phyloP scores from a whole-genome alignment of 2,888 invertebrate species.

The Tachina fera region DNA sequence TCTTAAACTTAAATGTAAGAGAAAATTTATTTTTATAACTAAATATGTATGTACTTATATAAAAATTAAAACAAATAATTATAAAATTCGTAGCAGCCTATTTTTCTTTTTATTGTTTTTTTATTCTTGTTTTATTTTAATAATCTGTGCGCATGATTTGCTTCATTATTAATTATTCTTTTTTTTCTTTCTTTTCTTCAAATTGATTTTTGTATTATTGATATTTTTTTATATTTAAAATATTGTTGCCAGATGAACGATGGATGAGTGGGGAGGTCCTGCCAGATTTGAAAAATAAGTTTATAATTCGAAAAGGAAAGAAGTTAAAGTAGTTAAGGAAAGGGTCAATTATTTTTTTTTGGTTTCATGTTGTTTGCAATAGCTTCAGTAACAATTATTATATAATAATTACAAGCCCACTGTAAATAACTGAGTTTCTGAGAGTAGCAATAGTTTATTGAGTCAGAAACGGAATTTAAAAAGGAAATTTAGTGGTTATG shows the following conservation, averaged over 20 bases:
- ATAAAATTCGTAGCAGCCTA: slow-evolving; percentile 64
- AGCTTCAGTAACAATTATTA: too few relatives aligned
- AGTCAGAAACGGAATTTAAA: too few relatives aligned
- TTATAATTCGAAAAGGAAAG: not conserved
- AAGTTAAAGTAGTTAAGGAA: not conserved
- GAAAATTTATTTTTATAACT: slow-evolving; percentile 30
- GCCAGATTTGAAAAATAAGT: slow-evolving; percentile 38
- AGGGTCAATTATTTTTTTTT: too few relatives aligned
- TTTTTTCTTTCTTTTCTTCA: not conserved
- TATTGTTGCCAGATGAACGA: slow-evolving; percentile 71
- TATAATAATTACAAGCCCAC: too few relatives aligned
- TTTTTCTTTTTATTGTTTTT: slow-evolving; percentile 61
- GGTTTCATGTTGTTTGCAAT: too few relatives aligned
- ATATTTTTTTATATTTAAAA: slow-evolving; percentile 26
- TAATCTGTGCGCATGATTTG: slow-evolving; percentile 64
- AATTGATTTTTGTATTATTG: slow-evolving; percentile 18
- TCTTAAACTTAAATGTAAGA: slow-evolving; percentile 49
- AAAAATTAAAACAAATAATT: slow-evolving; percentile 59
- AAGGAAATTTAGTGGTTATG: too few relatives aligned
- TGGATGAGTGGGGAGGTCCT: slow-evolving; percentile 6
- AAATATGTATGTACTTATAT: slow-evolving; percentile 16
- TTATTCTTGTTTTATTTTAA: slow-evolving; percentile 10
- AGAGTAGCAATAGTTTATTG: too few relatives aligned
- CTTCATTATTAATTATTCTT: slow-evolving; percentile 22
- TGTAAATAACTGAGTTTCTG: too few relatives aligned